Conservation (phyloP, 2,797 vertebrate genomes). For the Oreortyx pictus region DNA sequence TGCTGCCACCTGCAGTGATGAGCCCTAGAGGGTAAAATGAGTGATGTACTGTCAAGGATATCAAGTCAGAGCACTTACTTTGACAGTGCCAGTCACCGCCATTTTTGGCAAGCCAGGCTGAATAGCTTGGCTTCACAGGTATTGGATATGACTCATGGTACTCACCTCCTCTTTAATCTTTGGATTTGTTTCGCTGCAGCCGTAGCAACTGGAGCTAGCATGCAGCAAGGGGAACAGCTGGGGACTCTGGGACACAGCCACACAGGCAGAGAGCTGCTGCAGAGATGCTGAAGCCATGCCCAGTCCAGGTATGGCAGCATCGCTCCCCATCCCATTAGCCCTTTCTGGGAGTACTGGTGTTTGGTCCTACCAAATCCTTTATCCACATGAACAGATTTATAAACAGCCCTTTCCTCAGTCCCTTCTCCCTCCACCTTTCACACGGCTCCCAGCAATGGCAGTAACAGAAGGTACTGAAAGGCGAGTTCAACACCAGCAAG, state of each 20-base stretch:
- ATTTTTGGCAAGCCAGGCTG: not conserved
- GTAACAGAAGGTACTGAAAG: not conserved
- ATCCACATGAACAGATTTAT: not conserved
- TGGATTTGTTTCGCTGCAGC: not conserved
- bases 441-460: not conserved
- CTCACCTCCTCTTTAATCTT: not conserved
- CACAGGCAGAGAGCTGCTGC: not conserved
- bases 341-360: not conserved
- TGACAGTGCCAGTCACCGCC: not conserved
- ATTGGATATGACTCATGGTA: not conserved
- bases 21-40: conserved; percentile 18
- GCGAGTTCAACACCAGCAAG: not conserved
- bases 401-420: not conserved
- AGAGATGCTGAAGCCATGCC: not conserved
- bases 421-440: not conserved
- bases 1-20: not conserved
- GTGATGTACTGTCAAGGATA: conserved; percentile 50
- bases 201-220: not conserved
- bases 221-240: not conserved
- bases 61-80: not conserved
- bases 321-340: not conserved
- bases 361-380: not conserved
- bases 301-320: not conserved
- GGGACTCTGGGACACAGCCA: not conserved
- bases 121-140: not conserved